phyloP scores from a whole-genome alignment of 2,797 vertebrate genomes.

The Nannoperca australis region DNA sequence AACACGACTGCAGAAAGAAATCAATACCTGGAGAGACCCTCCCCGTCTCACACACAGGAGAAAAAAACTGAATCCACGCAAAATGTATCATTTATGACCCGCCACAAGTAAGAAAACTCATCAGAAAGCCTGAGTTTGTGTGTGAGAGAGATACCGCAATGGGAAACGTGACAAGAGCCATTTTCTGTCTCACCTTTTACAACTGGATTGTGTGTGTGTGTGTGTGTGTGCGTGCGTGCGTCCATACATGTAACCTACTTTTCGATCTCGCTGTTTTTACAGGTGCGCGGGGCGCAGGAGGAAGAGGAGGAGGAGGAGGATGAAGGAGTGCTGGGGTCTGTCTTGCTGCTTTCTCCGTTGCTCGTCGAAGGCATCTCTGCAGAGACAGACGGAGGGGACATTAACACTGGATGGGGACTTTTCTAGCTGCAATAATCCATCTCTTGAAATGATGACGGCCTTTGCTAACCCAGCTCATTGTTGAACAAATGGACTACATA shows the following conservation, averaged over 20 bases:
- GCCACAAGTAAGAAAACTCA: conserved; percentile 65
- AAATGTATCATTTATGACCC: conserved; percentile 79
- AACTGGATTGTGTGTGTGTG: not conserved
- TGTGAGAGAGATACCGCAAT: not conserved
- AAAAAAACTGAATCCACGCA: conserved; percentile 48
- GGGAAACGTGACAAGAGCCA: not conserved
- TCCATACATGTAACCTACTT: conserved; percentile 88
- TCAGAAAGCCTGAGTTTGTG: conserved; percentile 41
- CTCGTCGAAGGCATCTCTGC: conserved; percentile 99
- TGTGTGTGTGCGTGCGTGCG: not conserved
- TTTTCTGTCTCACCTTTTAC: conserved; percentile 19
- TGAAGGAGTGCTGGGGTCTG: conserved; percentile 91
- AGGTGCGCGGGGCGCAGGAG: conserved; percentile 89
- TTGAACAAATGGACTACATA: too few relatives aligned
- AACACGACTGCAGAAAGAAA: conserved; percentile 65
- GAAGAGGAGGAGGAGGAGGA: conserved; percentile 88
- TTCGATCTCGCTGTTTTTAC: conserved; percentile 96
- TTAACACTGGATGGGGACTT: not conserved
- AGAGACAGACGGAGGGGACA: not conserved
- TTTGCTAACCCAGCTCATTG: too few relatives aligned
- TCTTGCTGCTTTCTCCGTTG: conserved; percentile 97
- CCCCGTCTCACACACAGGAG: conserved; percentile 28
- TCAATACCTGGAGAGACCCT: conserved; percentile 70
- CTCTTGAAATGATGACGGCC: too few relatives aligned
- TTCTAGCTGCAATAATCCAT: not conserved